Conservation (phyloP, 2,113 vertebrate species). For the Ariopsis seemanni region DNA sequence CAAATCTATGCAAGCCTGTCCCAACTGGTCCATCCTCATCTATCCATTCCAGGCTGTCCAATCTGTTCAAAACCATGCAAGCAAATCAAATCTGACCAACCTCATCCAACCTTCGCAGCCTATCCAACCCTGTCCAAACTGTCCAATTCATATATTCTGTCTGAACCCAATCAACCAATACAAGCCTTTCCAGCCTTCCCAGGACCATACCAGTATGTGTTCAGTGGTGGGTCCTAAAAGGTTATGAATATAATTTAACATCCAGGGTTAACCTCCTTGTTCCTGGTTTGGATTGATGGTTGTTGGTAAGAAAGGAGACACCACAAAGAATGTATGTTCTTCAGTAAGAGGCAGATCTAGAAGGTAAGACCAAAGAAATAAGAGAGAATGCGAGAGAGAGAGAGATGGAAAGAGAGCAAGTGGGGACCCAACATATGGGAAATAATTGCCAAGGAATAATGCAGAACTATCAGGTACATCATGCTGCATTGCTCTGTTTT, state of each 20-base stretch:
- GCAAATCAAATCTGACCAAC: not conserved
- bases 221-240: not conserved
- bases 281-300: not conserved
- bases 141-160: not conserved
- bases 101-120: not conserved
- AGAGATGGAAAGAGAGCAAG: not conserved
- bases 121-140: not conserved
- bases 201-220: not conserved
- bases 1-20: not conserved
- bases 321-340: not conserved
- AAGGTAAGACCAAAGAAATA: not conserved
- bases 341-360: not conserved
- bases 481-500: slow-evolving; percentile 2
- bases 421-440: slow-evolving; percentile 16
- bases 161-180: not conserved
- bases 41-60: not conserved
- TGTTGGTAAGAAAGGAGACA: not conserved
- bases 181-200: not conserved
- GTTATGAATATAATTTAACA: not conserved
- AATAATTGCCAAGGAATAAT: slow-evolving; percentile 22
- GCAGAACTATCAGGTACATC: slow-evolving; percentile 1
- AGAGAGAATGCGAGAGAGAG: not conserved
- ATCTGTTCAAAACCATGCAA: not conserved
- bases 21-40: not conserved
- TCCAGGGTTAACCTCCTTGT: not conserved